Base-by-base conservation (phyloP, 1,140 invertebrate genomes). In the Listronotus oregonensis region DNA sequence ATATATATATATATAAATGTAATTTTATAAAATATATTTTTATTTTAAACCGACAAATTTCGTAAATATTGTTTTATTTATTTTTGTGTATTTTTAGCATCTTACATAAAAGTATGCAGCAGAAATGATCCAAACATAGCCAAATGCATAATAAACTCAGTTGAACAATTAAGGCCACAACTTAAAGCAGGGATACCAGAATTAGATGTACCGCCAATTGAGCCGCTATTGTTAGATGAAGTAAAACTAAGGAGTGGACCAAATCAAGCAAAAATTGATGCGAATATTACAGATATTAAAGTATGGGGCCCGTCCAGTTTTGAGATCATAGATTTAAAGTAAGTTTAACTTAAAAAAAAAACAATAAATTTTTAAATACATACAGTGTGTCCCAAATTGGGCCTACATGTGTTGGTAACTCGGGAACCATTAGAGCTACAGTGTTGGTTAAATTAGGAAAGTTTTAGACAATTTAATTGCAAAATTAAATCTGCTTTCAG, bases 81-180 rank as follows among this genome's bases (percentile, higher is more conserved):
- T n/a, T n/a, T n/a, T n/a, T n/a, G n/a, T n/a, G n/a, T n/a, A n/a
- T n/a, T 71, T 73, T 64, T 49, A 90, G 88, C 88, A 12, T 75
- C 85, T 11, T 89, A 88, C 71, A 88, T 90, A 62, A 85, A 88
- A 71, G 74, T 86, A 43, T 90, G 87, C 70, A 85, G 83, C 69
- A 82, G 84, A 64, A 82, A 79, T 46, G 85, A 89, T 72, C 84
- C 86, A 0, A 78, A 88, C 8, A 80, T 89, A 34, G 81, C 86
- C 67, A 79, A 80, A 60, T 90, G 88, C 71, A 87, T 90, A 54
- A 82, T 82, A 37, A 84, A 86, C 56, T 85, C 87, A 0, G 84
- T 89, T 8, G 83, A 88, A 27, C 76, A 80, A 32, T 73, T 90
- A 2, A 79, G 84, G 51, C 81, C 81, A 0, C 84, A 87, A 73